Base-by-base conservation (phyloP, 1,140 invertebrate species). In the Drosophila melanica region DNA sequence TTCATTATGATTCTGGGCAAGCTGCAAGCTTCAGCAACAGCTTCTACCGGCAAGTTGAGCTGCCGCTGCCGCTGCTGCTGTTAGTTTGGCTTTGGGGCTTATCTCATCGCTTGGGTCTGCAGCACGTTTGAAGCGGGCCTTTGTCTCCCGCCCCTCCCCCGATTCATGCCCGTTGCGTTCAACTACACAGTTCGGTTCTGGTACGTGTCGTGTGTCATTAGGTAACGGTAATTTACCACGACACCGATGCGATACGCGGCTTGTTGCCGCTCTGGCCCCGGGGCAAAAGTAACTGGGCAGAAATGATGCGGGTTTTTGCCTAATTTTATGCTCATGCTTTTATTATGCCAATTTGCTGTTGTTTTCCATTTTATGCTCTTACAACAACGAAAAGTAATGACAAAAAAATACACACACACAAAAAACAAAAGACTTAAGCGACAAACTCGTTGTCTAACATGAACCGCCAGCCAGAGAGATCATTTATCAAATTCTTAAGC, bases 131-230 rank as follows among this genome's bases (percentile, higher is more conserved):
- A 77, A 75, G 71, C 59, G 60, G 64, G 64, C 64, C 30, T 18
- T 8, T 9, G 23, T 42, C 55, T 6, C 20, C 27, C 16, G 33
- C 16, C 7, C 14, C 44, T 9, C 39, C 10, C 7, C 10, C 20
- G 9, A 16, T n/a, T 8, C 20, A 20, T 20, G 10, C 18, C 18
- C 23, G 0, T 27, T 48, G 8, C 14, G 8, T 30, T 10, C n/a
- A 16, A 8, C 55, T 37, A 23, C 16, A 12, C 42, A 20, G 45
- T 20, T 33, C 9, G 37, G 51, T 51, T 54, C 45, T 44, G 58
- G 62, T 72, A 78, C 59, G 78, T 77, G 67, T 75, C 74, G 73
- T 81, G 79, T 80, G 74, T 80, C 79, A 76, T 73, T 67, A 66
- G 63, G 42, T 76, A 84, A 84, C 64, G 68, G 80, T 84, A 78